These are phyloP conservation scores for Parasteatoda tepidariorum DNA, from an alignment of 1,140 invertebrate genomes.

Conservation along the genomic window DNA sequence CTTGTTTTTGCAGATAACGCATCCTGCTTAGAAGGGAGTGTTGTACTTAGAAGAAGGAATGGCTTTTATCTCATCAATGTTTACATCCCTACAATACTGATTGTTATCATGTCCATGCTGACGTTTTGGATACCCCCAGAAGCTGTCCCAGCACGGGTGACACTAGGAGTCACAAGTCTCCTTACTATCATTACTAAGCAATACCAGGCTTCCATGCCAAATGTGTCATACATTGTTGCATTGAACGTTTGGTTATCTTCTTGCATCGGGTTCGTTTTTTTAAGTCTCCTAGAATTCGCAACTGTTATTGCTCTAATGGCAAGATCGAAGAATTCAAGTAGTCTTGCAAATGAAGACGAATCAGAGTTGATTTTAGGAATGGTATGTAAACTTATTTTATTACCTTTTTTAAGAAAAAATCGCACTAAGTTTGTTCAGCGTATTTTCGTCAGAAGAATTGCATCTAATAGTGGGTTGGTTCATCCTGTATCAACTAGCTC, in stretches of 20 bases:
- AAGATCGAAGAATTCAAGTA: not conserved
- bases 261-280: slow-evolving; percentile 87
- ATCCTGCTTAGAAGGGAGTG: slow-evolving; percentile 20
- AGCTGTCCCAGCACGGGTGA: slow-evolving; percentile 65
- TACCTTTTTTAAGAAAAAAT: too few species aligned
- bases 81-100: slow-evolving; percentile 65
- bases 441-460: too few species aligned
- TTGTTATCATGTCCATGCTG: slow-evolving; percentile 67
- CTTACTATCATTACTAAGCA: slow-evolving; percentile 54
- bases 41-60: slow-evolving; percentile 58
- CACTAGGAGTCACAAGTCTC: slow-evolving; percentile 45
- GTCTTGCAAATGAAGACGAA: not conserved
- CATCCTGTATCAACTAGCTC: too few species aligned
- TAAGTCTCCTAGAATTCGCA: slow-evolving; percentile 77
- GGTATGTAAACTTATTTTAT: too few species aligned
- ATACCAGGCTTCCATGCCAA: slow-evolving; percentile 44
- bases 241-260: slow-evolving; percentile 89
- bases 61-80: slow-evolving; percentile 67
- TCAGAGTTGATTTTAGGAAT: not conserved
- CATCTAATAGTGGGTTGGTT: too few species aligned
- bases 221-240: slow-evolving; percentile 71
- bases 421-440: too few species aligned
- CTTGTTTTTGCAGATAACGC: too few species aligned
- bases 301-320: slow-evolving; percentile 21
- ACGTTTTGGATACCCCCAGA: slow-evolving; percentile 66